Conservation (phyloP, 1,140 invertebrate genomes). For the Drosophila takahashii region DNA sequence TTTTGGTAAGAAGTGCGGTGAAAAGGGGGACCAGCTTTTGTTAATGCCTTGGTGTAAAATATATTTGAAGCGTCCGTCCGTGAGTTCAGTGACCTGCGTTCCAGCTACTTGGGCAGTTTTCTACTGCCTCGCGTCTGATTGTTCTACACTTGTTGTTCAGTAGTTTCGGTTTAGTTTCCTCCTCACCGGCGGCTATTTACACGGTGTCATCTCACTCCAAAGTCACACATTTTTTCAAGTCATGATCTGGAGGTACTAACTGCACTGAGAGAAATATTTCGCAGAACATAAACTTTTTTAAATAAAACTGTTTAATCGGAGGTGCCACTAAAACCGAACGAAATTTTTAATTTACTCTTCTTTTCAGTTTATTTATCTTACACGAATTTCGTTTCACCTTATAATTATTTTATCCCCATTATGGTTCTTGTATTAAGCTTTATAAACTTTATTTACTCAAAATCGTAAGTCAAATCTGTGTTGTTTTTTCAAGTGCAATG, state of each 20-base stretch:
- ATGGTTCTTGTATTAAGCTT: too few species aligned
- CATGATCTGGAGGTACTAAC: slow-evolving; percentile 54
- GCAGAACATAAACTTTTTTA: not conserved
- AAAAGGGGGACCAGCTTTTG: slow-evolving; percentile 20
- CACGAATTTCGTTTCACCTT: too few species aligned
- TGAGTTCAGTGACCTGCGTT: slow-evolving; percentile 61
- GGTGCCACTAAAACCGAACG: too few species aligned
- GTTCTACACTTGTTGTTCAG: slow-evolving; percentile 70
- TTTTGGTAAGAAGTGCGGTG: slow-evolving; percentile 4
- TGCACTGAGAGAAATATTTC: slow-evolving; percentile 9
- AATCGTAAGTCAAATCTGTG: too few species aligned
- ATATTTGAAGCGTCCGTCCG: slow-evolving; percentile 23
- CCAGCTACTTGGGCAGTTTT: slow-evolving; percentile 59
- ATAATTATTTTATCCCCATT: too few species aligned
- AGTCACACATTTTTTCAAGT: slow-evolving; percentile 59
- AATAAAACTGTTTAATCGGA: not conserved
- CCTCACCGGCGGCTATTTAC: slow-evolving; percentile 35
- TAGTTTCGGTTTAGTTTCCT: slow-evolving; percentile 50
- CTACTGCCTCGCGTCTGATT: slow-evolving; percentile 38
- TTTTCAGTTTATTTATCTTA: too few species aligned
- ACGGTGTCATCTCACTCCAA: slow-evolving; percentile 60
- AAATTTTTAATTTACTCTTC: too few species aligned
- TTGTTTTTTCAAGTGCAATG: not conserved
- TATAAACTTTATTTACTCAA: too few species aligned
- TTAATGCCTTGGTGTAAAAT: slow-evolving; percentile 38